Evolutionary conservation across 2,797 vertebrate species (phyloP), one percentile per base, ranked within the genome.

Genomic region (Moxostoma hubbsi): DNA sequence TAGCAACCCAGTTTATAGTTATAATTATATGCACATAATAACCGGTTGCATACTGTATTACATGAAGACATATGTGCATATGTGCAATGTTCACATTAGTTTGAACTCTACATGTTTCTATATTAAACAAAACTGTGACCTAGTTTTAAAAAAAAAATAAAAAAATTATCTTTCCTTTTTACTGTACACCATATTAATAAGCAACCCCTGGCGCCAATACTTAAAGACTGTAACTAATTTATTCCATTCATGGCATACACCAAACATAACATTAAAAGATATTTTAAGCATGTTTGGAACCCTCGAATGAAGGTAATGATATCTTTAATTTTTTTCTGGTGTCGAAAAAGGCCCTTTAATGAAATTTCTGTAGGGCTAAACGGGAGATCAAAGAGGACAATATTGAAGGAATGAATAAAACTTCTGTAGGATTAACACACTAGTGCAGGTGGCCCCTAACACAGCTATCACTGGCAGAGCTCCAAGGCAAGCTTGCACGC

Each of bases 331-430:
- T 88, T 24, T 86, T 77, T 89, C 79, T 83, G 92, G 95, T 95
- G 93, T 94, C 84, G 85, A 89, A 87, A 82, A 86, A 85, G 87
- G 10, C 53, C 69, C 82, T 88, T 92, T 91, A 89, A 92, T 90
- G 88, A 89, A 83, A 86, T 89, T 86, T 91, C 90, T 89, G 90
- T 87, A 79, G 90, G 75, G 89, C 90, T 88, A 90, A 89, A 90
- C 73, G 82, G 82, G 6, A 91, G 90, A 90, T 93, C 91, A 91
- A 93, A 93, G 89, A 87, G 87, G 84, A 88, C 85, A 85, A 85
- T 88, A 86, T 87, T 89, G 85, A 87, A 45, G 82, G 82, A 84
- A 88, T 82, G 81, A 89, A 89, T 88, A 84, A 90, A 90, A 80
- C 85, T 79, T 87, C 81, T 83, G 73, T 51, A 82, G 89, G 89